These are phyloP conservation scores for Leptoclinus maculatus DNA, from an alignment of 2,797 vertebrate genomes.

Conservation along the genomic window DNA sequence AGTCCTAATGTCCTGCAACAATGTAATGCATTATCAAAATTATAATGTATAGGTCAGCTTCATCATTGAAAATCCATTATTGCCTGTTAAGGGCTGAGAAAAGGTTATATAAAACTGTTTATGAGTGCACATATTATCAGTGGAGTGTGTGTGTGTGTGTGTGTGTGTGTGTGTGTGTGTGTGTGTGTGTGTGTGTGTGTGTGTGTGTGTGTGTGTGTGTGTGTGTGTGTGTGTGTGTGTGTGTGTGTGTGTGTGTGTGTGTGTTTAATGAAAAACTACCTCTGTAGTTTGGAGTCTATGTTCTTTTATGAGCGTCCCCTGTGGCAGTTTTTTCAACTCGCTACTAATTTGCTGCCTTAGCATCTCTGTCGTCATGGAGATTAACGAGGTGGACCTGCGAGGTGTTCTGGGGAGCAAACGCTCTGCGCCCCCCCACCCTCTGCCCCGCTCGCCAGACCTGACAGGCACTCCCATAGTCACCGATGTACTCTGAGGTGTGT, in stretches of 20 bases:
- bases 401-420: constrained; percentile 71
- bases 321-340: constrained; percentile 49
- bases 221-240: constrained; percentile 17
- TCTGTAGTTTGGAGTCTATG: constrained; percentile 38
- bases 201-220: constrained; percentile 27
- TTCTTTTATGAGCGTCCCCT: constrained; percentile 56
- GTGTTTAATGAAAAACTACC: constrained; percentile 33
- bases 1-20: background rate
- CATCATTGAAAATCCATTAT: constrained; percentile 11
- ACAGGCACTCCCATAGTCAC: constrained; percentile 65
- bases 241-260: constrained; percentile 17
- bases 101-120: background rate
- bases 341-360: constrained; percentile 77
- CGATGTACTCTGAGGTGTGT: constrained; percentile 39
- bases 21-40: background rate
- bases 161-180: constrained; percentile 7
- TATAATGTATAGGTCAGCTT: background rate
- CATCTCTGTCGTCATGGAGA: constrained; percentile 81
- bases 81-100: background rate
- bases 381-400: constrained; percentile 79
- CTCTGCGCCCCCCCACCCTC: constrained; percentile 26
- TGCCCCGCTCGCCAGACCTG: constrained; percentile 45
- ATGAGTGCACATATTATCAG: background rate
- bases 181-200: constrained; percentile 8
- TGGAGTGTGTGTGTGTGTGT: constrained; percentile 14